phyloP scores from a whole-genome alignment of 2,888 invertebrate species.

The Lathronympha strigana region DNA sequence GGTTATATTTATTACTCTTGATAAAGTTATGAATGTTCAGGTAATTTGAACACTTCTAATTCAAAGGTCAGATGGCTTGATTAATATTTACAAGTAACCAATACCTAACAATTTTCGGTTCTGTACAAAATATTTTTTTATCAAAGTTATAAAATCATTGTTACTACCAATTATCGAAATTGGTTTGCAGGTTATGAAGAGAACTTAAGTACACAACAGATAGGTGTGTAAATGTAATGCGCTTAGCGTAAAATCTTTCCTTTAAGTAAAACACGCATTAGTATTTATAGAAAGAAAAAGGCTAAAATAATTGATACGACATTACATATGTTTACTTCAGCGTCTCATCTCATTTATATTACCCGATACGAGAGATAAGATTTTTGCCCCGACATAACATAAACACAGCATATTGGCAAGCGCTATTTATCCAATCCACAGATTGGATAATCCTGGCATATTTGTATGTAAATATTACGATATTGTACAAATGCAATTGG shows the following conservation, averaged over 20 bases:
- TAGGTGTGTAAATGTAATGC: background rate
- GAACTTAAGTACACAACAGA: no score
- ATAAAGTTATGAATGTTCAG: constrained; percentile 10
- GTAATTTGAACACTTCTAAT: constrained; percentile 15
- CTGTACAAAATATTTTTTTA: background rate
- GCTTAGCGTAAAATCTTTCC: no score
- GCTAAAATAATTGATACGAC: background rate
- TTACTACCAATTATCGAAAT: background rate
- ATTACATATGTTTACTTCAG: background rate
- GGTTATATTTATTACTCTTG: constrained; percentile 35
- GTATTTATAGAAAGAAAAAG: background rate
- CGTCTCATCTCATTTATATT: constrained; percentile 6
- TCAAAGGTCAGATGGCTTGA: background rate
- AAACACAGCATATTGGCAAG: constrained; percentile 25
- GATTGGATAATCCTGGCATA: constrained; percentile 28
- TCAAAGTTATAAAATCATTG: background rate
- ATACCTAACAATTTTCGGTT: background rate
- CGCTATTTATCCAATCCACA: constrained; percentile 26
- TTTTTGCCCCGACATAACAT: constrained; percentile 23
- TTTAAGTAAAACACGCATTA: background rate
- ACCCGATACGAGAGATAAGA: constrained; percentile 14
- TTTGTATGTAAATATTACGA: constrained; percentile 38
- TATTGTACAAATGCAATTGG: constrained; percentile 35
- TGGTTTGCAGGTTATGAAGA: no score
- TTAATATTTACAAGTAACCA: background rate